Evolutionary conservation across 1,140 invertebrate species (phyloP), one percentile per base, ranked within the genome.

Genomic region (Asobara japonica): DNA sequence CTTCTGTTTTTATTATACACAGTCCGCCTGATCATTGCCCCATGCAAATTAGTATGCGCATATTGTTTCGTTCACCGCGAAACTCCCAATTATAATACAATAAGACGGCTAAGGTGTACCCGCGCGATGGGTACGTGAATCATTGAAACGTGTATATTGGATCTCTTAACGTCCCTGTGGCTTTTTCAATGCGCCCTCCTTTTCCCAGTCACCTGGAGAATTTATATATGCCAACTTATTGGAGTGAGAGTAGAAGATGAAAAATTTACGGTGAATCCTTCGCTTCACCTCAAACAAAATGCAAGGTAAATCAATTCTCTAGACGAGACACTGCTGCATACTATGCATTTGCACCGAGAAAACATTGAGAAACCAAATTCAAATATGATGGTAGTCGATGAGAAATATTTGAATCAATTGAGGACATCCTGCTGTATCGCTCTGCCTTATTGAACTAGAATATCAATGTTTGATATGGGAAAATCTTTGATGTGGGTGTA

Each of bases 111-210:
- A 56, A 56, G 51, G 51, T 56, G 51, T 56, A 56, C 22, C 22
- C 7, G 22, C 51, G 20, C 41, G 51, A 56, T 56, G 22, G 51
- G 51, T 56, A 56, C 51, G 51, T 56, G 51, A 56, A 56, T 56
- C 51, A 56, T 56, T 56, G 51, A 56, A 56, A 56, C 51, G 51
- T 56, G 51, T 56, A 56, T 56, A 56, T 56, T 56, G 51, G 13
- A 56, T 56, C 51, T 10, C 18, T 56, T 18, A 27, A 18, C 20
- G 11, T 18, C 18, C 18, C 18, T 56, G 51, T 56, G 22, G 51
- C 51, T 56, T 56, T 11, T 27, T 56, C 51, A 56, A 25, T 18
- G 51, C 51, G 22, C n/a, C 18, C 51, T 56, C 51, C 25, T 18
- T 56, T 27, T 56, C 51, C 41, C 41, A 45, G 41, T 16, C 41